These are phyloP conservation scores for Petrosia ficiformis DNA, from an alignment of 37 sponge, comb jelly and placozoan genomes.

Conservation along the genomic window DNA sequence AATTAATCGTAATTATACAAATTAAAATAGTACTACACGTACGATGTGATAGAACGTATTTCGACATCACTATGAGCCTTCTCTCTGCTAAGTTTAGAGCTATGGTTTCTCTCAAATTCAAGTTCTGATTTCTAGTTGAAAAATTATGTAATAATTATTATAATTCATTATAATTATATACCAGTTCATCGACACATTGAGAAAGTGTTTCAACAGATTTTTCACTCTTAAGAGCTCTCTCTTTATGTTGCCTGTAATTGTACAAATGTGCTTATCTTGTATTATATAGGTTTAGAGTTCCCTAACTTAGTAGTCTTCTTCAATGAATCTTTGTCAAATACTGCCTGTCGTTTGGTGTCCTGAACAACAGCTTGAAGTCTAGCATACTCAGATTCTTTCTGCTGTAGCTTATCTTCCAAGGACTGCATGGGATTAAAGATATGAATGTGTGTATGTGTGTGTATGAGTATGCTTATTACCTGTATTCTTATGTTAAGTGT, in stretches of 20 bases:
- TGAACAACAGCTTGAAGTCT: conserved; percentile 37
- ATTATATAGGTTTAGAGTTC: not conserved
- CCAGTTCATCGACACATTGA: conserved; percentile 30
- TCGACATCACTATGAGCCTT: conserved; percentile 27
- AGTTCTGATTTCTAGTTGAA: conserved; percentile 46
- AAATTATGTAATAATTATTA: not conserved
- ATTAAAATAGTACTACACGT: not conserved
- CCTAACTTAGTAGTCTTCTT: conserved; percentile 47
- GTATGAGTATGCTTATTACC: too few species aligned
- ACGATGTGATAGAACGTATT: conserved; percentile 8
- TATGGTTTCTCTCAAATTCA: conserved; percentile 19
- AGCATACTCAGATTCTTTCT: conserved; percentile 21
- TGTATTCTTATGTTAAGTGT: conserved; percentile 37
- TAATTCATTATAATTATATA: conserved; percentile 15
- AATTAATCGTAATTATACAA: not conserved
- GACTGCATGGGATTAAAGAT: conserved; percentile 16
- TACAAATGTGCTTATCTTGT: not conserved
- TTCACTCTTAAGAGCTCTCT: conserved; percentile 11
- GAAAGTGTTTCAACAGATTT: conserved; percentile 14
- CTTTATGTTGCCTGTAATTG: conserved; percentile 44
- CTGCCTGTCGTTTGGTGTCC: conserved; percentile 31
- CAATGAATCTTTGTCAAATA: conserved; percentile 58
- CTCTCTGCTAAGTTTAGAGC: conserved; percentile 16
- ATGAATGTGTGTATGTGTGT: too few species aligned
- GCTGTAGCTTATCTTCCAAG: conserved; percentile 55